phyloP scores from a whole-genome alignment of 2,113 vertebrate genomes.

The Rhinolophus sinicus region DNA sequence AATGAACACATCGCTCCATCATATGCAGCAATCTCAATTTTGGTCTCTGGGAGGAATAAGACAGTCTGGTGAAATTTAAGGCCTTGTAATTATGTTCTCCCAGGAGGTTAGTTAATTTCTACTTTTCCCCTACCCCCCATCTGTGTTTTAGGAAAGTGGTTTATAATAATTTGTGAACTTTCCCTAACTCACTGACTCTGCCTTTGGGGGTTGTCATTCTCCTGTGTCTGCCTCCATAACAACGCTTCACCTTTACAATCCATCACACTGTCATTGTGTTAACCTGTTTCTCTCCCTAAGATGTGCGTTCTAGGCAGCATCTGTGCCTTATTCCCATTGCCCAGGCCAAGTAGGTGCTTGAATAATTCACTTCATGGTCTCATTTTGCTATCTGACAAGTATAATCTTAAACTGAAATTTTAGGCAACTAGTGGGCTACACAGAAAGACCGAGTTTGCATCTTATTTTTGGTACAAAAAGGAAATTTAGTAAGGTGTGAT shows the following conservation, averaged over 20 bases:
- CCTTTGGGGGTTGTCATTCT: slow-evolving; percentile 33
- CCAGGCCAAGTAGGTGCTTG: background rate
- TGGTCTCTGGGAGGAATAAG: background rate
- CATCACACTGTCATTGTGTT: slow-evolving; percentile 21
- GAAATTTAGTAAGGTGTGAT: slow-evolving; percentile 4
- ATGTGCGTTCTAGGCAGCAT: background rate
- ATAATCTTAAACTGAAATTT: slow-evolving; percentile 37
- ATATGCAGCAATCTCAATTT: slow-evolving; percentile 6
- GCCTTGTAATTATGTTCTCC: slow-evolving; percentile 31
- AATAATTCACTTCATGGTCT: background rate
- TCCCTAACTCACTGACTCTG: slow-evolving; percentile 14
- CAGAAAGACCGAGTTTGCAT: slow-evolving; percentile 12
- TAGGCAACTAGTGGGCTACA: background rate
- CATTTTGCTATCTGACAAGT: slow-evolving; percentile 17
- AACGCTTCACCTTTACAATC: background rate
- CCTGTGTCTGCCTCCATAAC: background rate
- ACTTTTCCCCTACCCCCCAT: background rate
- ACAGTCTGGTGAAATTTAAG: slow-evolving; percentile 29
- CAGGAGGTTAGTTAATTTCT: slow-evolving; percentile 4
- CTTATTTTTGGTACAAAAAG: slow-evolving; percentile 36
- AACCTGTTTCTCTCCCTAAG: background rate
- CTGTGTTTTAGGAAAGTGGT: background rate
- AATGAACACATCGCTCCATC: background rate
- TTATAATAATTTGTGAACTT: slow-evolving; percentile 2
- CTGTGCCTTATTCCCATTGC: background rate